Conservation (phyloP, 2,113 vertebrate genomes). For the Typhlomys cinereus region DNA sequence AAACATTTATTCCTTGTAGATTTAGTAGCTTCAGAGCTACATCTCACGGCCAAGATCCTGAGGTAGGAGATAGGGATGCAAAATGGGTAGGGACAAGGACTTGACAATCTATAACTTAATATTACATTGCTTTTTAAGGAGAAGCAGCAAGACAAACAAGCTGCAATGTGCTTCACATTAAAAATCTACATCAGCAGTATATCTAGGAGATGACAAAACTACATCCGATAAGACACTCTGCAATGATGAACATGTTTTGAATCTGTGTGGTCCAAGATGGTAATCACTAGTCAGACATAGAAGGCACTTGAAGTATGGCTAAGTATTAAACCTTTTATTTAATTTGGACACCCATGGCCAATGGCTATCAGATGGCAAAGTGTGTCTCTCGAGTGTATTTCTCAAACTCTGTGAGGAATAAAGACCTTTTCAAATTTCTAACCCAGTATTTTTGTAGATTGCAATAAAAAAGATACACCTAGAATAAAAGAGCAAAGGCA, state of each 20-base stretch:
- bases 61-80: background rate
- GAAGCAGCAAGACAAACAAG: background rate
- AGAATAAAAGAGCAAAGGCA: slow-evolving; percentile 16
- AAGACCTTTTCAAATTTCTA: slow-evolving; percentile 47
- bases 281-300: background rate
- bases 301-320: background rate
- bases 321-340: background rate
- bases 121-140: background rate
- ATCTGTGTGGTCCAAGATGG: background rate
- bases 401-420: slow-evolving; percentile 20
- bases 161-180: background rate
- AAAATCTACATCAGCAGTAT: background rate
- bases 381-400: background rate
- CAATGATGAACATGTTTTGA: background rate
- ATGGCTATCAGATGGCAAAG: background rate
- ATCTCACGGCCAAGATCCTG: background rate
- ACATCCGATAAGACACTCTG: background rate
- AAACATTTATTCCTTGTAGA: slow-evolving; percentile 9
- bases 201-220: background rate
- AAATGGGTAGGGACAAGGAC: background rate
- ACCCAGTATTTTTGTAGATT: slow-evolving; percentile 35
- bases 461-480: slow-evolving; percentile 13
- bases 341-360: background rate
- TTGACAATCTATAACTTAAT: background rate
- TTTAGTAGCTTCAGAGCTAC: background rate